Base-by-base conservation (phyloP, 1,140 invertebrate genomes). In the Trichogramma pretiosum region DNA sequence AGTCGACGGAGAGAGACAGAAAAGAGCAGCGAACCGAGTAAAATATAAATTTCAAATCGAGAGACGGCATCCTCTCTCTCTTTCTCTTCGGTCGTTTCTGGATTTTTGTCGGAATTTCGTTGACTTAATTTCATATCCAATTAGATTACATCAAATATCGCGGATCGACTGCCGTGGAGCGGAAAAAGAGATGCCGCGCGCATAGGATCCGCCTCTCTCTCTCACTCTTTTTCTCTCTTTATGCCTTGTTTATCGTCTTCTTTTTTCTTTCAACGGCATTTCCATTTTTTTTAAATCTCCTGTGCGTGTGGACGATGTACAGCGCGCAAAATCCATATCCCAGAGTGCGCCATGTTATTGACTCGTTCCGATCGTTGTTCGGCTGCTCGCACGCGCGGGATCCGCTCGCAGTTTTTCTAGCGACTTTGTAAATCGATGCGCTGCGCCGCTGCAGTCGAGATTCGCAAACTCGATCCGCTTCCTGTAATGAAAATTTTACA, bases 61-160 rank as follows among this genome's bases (percentile, higher is more conserved):
- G 36, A 34, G 41, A 36, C 30, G n/a, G 46, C 41, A 46, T 3
- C 7, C 28, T 2, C 9, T 26, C 14, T 26, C 38, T 22, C 19
- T 23, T 13, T 36, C 16, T 21, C 22, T 24, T 24, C 21, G 21
- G 3, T 28, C 19, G 24, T 13, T 32, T 22, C 14, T 26, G 24
- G 34, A 40, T 47, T 44, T 35, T 67, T 67, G 60, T 46, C 54
- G 51, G 61, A 61, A 62, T 65, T 64, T 66, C 54, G 61, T 67
- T 61, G 61, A 67, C 64, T 68, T 70, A 63, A 67, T 70, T 64
- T 67, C 63, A 67, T 68, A 67, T 65, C 67, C 66, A 70, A 68
- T 70, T 68, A 68, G 61, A 66, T 65, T 59, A 61, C 54, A 56
- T 57, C 46, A 50, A 58, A 56, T n/a, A n/a, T 51, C 40, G 53